Evolutionary conservation across 1,140 invertebrate species (phyloP).

Genomic region (Sycophaga agraensis): DNA sequence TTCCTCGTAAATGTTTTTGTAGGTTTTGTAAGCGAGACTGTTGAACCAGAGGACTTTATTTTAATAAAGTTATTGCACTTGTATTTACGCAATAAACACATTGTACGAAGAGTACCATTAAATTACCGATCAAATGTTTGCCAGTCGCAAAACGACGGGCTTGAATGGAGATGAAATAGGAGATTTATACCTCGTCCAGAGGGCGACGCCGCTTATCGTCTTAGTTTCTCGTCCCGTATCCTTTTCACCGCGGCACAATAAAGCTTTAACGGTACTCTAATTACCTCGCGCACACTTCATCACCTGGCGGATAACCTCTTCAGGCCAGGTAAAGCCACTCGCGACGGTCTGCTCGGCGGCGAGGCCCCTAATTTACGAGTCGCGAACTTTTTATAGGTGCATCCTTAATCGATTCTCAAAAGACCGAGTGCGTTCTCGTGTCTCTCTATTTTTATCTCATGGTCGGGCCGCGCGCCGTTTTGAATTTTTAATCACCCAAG

Average conservation of each 20-base stretch:
- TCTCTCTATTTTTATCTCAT: background rate
- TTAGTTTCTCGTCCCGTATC: background rate
- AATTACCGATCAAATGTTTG: too few relatives aligned
- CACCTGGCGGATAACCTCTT: too few relatives aligned
- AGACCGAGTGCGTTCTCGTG: too few relatives aligned
- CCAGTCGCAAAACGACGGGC: too few relatives aligned
- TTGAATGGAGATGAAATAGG: background rate
- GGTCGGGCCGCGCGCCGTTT: background rate
- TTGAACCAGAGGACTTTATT: too few relatives aligned
- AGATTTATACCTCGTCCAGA: background rate
- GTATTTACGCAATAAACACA: too few relatives aligned
- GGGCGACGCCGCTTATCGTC: background rate
- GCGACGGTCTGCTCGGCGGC: background rate
- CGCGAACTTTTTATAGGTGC: background rate
- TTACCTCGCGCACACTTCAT: slow-evolving; percentile 21
- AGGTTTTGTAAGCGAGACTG: too few relatives aligned
- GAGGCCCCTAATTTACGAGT: slow-evolving; percentile 4
- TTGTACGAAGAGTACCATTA: too few relatives aligned
- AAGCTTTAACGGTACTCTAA: slow-evolving; percentile 18
- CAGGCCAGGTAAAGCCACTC: background rate
- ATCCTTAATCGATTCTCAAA: background rate
- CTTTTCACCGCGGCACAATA: background rate
- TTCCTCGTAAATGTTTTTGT: too few relatives aligned
- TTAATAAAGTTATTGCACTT: too few relatives aligned
- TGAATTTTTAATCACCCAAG: slow-evolving; percentile 15